phyloP scores from a whole-genome alignment of 2,113 vertebrate genomes.

The Gavialis gangeticus region DNA sequence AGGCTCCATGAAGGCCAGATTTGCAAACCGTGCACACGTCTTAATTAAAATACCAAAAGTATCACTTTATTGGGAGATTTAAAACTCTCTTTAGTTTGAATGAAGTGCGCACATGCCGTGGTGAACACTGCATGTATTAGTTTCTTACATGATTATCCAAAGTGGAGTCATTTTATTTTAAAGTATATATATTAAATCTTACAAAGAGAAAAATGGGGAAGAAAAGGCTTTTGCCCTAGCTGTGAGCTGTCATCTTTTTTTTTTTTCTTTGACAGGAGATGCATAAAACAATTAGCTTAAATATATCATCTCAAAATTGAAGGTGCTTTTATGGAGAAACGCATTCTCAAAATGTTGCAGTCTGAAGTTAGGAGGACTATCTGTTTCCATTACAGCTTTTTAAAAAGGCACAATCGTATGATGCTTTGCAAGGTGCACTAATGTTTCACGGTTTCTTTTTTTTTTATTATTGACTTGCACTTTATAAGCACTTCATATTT shows the following conservation, averaged over 20 bases:
- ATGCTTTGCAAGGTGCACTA: slow-evolving; percentile 13
- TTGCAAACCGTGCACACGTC: slow-evolving; percentile 26
- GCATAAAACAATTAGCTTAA: slow-evolving; percentile 54
- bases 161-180: neutral
- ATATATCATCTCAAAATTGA: slow-evolving; percentile 30
- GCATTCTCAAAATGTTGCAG: slow-evolving; percentile 10
- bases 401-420: slow-evolving; percentile 10
- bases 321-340: slow-evolving; percentile 54
- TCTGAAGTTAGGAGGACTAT: slow-evolving; percentile 36
- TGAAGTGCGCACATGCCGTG: neutral
- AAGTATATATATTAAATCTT: slow-evolving; percentile 1
- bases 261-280: slow-evolving; percentile 14
- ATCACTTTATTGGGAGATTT: slow-evolving; percentile 48
- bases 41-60: slow-evolving; percentile 50
- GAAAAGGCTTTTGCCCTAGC: neutral
- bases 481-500: neutral
- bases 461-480: neutral
- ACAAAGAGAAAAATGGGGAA: neutral
- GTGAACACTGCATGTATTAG: neutral
- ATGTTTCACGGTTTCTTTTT: neutral
- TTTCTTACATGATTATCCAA: neutral
- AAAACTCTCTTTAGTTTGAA: neutral
- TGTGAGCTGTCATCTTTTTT: neutral
- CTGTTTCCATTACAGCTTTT: slow-evolving; percentile 43
- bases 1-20: slow-evolving; percentile 48